Percentiles rank a stretch among this genome's conserved stretches.
phyloP scores from a whole-genome alignment of 2,797 vertebrate genomes.

The Smutsia gigantea region DNA sequence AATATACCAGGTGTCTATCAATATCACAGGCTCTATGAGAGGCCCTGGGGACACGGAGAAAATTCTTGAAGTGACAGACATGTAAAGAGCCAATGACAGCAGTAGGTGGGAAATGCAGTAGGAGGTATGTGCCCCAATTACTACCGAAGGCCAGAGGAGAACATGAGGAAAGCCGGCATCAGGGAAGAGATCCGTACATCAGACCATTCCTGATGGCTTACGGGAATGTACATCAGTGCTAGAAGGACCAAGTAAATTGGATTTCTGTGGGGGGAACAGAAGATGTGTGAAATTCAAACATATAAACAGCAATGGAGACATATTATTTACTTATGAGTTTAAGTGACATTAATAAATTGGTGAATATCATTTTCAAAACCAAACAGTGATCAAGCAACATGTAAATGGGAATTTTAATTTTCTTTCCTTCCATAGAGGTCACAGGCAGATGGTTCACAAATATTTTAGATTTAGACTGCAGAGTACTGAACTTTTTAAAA shows the following conservation, averaged over 20 bases:
- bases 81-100: neutral
- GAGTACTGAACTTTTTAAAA: neutral
- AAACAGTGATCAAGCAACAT: neutral
- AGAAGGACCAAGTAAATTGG: neutral
- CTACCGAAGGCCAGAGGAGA: neutral
- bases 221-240: neutral
- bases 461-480: neutral
- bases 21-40: neutral
- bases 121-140: neutral
- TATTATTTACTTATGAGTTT: neutral
- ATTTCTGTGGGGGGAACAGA: neutral
- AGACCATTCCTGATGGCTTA: neutral
- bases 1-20: neutral
- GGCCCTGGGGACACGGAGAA: neutral
- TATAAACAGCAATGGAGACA: neutral
- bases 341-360: neutral
- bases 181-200: neutral
- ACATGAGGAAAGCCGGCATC: neutral
- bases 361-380: constrained; percentile 12
- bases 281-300: neutral
- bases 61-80: neutral
- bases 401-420: neutral
- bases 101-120: neutral
- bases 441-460: neutral
- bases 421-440: neutral